phyloP scores from a whole-genome alignment of 2,888 invertebrate genomes.

The Hybos culiciformis region DNA sequence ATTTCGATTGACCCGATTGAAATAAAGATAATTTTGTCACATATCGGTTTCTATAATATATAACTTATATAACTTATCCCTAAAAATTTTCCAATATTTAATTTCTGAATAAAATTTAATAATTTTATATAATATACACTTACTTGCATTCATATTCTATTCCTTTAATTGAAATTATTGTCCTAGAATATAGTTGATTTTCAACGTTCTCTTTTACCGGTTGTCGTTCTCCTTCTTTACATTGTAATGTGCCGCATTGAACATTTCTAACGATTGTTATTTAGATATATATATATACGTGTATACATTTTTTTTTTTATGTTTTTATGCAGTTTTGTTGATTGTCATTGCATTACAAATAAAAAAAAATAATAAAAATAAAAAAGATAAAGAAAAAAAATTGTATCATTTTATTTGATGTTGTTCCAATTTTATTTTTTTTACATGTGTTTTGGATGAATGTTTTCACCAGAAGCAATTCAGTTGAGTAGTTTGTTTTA shows the following conservation, averaged over 20 bases:
- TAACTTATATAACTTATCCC: not conserved
- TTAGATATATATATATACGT: too few species aligned
- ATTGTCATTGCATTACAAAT: too few species aligned
- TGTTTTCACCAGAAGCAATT: not conserved
- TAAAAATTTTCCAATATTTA: not conserved
- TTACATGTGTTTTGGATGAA: not conserved
- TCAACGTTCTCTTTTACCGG: slow-evolving; percentile 69
- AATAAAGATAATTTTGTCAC: too few species aligned
- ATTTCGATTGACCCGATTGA: too few species aligned
- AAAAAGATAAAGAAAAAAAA: not conserved
- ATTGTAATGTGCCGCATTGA: slow-evolving; percentile 88
- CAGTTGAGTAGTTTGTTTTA: not conserved
- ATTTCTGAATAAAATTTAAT: not conserved
- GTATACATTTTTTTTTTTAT: not conserved
- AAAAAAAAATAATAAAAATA: not conserved
- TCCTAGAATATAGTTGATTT: slow-evolving; percentile 72
- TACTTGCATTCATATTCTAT: slow-evolving; percentile 94
- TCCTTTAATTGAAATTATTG: slow-evolving; percentile 78
- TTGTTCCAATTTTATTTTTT: not conserved
- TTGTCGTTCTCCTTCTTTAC: slow-evolving; percentile 72
- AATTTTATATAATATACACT: slow-evolving; percentile 36
- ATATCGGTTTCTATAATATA: too few species aligned
- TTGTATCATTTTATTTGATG: not conserved
- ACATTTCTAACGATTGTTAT: slow-evolving; percentile 65
- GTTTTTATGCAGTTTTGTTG: not conserved